phyloP scores from a whole-genome alignment of 2,797 vertebrate species.

The Acipenser oxyrinchus region DNA sequence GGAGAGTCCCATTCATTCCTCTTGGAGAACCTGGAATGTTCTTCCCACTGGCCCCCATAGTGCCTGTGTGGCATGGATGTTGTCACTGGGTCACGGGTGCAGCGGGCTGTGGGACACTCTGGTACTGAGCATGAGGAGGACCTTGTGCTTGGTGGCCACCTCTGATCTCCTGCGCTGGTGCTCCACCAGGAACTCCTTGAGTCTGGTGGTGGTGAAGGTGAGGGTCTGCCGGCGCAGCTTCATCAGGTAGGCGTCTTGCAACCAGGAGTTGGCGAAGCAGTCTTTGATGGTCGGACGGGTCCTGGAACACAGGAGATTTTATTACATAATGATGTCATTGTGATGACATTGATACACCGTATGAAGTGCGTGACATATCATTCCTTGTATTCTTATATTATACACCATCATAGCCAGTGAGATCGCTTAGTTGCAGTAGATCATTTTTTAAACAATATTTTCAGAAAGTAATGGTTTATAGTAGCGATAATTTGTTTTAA shows the following conservation, averaged over 20 bases:
- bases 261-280: conserved; percentile 88
- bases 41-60: conserved; percentile 31
- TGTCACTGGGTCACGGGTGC: conserved; percentile 62
- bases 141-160: conserved; percentile 86
- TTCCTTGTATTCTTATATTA: too few species aligned
- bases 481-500: too few species aligned
- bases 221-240: conserved; percentile 90
- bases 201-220: conserved; percentile 89
- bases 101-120: conserved; percentile 56
- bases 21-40: conserved; percentile 57
- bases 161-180: conserved; percentile 71
- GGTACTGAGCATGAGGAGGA: conserved; percentile 96
- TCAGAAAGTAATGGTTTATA: too few species aligned
- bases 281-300: conserved; percentile 89
- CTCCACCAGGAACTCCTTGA: conserved; percentile 93
- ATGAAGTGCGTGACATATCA: too few species aligned
- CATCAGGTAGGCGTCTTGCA: conserved; percentile 96
- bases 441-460: too few species aligned
- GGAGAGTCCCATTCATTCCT: conserved; percentile 17
- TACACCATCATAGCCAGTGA: too few species aligned
- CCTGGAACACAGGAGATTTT: conserved; percentile 49
- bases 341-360: too few species aligned
- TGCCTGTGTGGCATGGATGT: conserved; percentile 25
- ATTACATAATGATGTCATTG: too few species aligned
- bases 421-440: too few species aligned